Evolutionary conservation across 2,888 invertebrate genomes (phyloP).

Genomic region (Lasioglossum malachurum): DNA sequence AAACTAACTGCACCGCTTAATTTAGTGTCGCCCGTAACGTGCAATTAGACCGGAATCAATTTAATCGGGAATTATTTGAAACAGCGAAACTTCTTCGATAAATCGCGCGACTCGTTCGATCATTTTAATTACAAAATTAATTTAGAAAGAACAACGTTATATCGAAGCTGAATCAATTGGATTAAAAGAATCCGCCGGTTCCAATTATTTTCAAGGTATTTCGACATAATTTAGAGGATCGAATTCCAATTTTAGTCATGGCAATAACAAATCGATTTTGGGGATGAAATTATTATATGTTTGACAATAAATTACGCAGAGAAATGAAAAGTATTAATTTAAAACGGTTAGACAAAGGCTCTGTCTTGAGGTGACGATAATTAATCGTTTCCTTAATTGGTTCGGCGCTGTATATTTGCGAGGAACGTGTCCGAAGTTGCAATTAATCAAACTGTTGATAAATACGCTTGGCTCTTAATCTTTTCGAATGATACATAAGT

Average conservation of each 20-base stretch:
- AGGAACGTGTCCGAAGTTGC: background rate
- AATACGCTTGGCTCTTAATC: constrained; percentile 26
- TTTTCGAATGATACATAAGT: constrained; percentile 9
- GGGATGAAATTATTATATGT: background rate
- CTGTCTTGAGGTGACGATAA: constrained; percentile 29
- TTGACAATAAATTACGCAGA: constrained; percentile 15
- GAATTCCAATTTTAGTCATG: background rate
- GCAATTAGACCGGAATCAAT: background rate
- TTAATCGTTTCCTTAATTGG: constrained; percentile 53
- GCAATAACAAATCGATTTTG: background rate
- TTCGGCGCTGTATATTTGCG: constrained; percentile 24
- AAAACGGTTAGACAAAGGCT: constrained; percentile 13
- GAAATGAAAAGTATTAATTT: constrained; percentile 35
- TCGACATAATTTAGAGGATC: background rate
- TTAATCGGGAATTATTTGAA: background rate
- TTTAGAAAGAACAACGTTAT: background rate
- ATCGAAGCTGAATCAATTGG: background rate
- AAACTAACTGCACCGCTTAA: constrained; percentile 39
- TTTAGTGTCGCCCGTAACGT: constrained; percentile 22
- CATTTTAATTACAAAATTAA: background rate
- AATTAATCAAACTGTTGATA: constrained; percentile 45
- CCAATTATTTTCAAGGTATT: background rate
- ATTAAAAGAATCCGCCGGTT: background rate
- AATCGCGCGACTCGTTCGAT: background rate
- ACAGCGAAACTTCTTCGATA: background rate